These are phyloP conservation scores for Hylaeus volcanicus DNA, from an alignment of 1,140 invertebrate species.

Conservation along the genomic window DNA sequence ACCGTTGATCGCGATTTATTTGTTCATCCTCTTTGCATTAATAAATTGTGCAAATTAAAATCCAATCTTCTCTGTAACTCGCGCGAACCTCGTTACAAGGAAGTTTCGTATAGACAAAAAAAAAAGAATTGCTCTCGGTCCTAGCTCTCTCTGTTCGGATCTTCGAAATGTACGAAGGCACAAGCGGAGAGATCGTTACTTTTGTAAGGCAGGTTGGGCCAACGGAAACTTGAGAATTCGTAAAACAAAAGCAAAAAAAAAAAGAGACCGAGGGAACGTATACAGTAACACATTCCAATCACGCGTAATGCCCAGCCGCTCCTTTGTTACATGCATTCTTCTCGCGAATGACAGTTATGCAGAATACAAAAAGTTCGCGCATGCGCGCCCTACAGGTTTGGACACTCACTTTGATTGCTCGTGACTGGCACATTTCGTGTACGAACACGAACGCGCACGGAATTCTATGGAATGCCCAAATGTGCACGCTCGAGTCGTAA, in stretches of 20 bases:
- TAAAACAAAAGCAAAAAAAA: neutral
- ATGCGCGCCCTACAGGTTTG: constrained; percentile 20
- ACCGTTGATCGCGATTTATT: neutral
- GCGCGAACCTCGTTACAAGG: too few species aligned
- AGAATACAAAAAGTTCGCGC: constrained; percentile 29
- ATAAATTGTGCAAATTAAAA: neutral
- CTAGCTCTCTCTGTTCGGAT: too few species aligned
- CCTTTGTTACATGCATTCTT: constrained; percentile 39
- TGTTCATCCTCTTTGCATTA: neutral
- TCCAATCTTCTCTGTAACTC: neutral
- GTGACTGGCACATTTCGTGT: constrained; percentile 1
- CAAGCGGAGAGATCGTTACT: neutral
- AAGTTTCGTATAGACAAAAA: too few species aligned
- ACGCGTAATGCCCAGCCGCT: constrained; percentile 34
- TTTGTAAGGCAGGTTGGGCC: neutral
- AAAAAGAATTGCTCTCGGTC: too few species aligned
- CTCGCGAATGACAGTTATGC: constrained; percentile 35
- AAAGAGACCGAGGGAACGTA: neutral
- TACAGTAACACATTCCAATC: constrained; percentile 37
- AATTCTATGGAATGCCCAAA: neutral
- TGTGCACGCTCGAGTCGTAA: too few species aligned
- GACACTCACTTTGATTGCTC: constrained; percentile 32
- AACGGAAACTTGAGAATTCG: constrained; percentile 6
- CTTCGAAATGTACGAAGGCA: neutral
- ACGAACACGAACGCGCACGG: neutral